A percentile compares a stretch with the other conserved stretches of the same genome.
phyloP scores from a whole-genome alignment of 2,797 vertebrate species.

The Lithobates sylvaticus region DNA sequence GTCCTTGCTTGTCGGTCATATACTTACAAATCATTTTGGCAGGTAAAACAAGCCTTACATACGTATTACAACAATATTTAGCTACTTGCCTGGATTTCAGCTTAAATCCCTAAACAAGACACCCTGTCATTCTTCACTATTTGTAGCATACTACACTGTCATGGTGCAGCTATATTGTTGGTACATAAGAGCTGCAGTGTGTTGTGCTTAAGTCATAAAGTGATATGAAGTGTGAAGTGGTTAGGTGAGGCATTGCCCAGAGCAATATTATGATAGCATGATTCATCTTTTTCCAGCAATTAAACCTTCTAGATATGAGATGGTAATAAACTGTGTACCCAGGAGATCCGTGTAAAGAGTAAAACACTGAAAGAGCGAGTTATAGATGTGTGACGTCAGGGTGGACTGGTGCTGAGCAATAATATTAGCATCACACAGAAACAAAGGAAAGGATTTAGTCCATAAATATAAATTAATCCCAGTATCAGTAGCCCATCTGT shows the following conservation, averaged over 20 bases:
- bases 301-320: slow-evolving; percentile 15
- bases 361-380: background rate
- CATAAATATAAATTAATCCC: too few relatives aligned
- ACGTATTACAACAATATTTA: too few relatives aligned
- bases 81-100: too few relatives aligned
- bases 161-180: background rate
- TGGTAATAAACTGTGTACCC: slow-evolving; percentile 23
- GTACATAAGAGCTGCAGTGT: background rate
- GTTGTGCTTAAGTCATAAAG: background rate
- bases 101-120: too few relatives aligned
- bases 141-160: background rate
- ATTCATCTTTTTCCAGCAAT: slow-evolving; percentile 39
- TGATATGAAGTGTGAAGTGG: slow-evolving; percentile 6
- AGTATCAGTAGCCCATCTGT: too few relatives aligned
- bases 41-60: too few relatives aligned
- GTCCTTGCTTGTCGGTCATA: too few relatives aligned
- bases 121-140: too few relatives aligned
- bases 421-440: slow-evolving; percentile 2
- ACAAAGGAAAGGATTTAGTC: background rate
- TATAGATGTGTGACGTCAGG: slow-evolving; percentile 11
- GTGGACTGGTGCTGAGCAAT: background rate
- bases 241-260: slow-evolving; percentile 17
- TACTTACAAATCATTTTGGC: too few relatives aligned
- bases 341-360: background rate
- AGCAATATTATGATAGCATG: slow-evolving; percentile 18